phyloP scores from a whole-genome alignment of 2,113 vertebrate species.

The Xenotilapia leptura region DNA sequence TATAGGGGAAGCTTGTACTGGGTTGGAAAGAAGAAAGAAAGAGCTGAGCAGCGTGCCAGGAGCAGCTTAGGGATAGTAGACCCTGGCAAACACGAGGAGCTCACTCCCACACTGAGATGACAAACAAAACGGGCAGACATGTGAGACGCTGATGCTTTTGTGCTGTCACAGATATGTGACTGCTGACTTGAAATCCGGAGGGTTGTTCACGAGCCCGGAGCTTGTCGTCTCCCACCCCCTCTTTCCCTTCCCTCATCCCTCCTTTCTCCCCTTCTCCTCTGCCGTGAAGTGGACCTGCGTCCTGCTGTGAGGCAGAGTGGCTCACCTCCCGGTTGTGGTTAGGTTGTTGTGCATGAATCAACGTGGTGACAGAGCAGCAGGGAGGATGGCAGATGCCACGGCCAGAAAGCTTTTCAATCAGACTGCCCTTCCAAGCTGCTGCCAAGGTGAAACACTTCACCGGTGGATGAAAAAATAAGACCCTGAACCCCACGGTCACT shows the following conservation, averaged over 20 bases:
- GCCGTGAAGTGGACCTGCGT: constrained; percentile 52
- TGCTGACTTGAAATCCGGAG: neutral
- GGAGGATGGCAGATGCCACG: constrained; percentile 76
- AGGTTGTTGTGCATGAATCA: constrained; percentile 74
- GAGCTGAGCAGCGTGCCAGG: constrained; percentile 29
- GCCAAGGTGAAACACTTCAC: constrained; percentile 75
- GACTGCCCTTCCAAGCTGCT: constrained; percentile 70
- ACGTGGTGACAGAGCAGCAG: constrained; percentile 74
- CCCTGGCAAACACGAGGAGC: constrained; percentile 22
- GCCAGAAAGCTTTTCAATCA: constrained; percentile 80
- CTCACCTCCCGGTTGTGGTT: constrained; percentile 57
- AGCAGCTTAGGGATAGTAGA: constrained; percentile 44
- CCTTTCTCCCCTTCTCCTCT: constrained; percentile 27
- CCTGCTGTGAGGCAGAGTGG: constrained; percentile 58
- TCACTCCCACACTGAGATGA: constrained; percentile 18
- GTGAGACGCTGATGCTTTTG: constrained; percentile 21
- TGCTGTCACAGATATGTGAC: neutral
- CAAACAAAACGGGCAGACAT: constrained; percentile 29
- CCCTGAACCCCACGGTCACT: constrained; percentile 30
- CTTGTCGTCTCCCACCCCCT: neutral
- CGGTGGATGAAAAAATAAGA: neutral
- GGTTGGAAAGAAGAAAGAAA: constrained; percentile 5
- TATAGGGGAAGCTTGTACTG: constrained; percentile 34
- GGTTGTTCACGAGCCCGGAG: constrained; percentile 29
- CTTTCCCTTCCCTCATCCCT: neutral